Evolutionary conservation across 2,797 vertebrate species (phyloP).

Genomic region (Siniperca undulata): DNA sequence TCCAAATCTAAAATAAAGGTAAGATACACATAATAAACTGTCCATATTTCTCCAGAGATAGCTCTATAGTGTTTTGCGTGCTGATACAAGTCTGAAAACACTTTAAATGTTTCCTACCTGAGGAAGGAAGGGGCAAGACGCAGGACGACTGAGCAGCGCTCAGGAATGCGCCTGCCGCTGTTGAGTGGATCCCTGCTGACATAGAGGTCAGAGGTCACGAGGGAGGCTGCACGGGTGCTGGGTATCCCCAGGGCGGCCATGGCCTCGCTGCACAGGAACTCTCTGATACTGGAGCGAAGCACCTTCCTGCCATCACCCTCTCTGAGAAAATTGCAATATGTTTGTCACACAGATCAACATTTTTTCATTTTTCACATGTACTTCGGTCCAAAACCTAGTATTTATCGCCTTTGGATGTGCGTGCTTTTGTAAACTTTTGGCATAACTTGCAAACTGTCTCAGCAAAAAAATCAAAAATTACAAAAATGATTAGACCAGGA

Average conservation of each 20-base stretch:
- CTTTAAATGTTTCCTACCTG: slow-evolving; percentile 77
- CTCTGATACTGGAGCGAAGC: slow-evolving; percentile 91
- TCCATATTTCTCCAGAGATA: background rate
- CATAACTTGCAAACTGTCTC: too few species aligned
- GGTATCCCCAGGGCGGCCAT: slow-evolving; percentile 91
- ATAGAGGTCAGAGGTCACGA: slow-evolving; percentile 88
- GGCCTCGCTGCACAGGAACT: slow-evolving; percentile 94
- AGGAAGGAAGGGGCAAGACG: slow-evolving; percentile 90
- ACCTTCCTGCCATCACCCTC: slow-evolving; percentile 92
- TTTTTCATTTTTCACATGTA: too few species aligned
- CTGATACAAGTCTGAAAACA: background rate
- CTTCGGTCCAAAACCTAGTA: too few species aligned
- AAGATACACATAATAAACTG: background rate
- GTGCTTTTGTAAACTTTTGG: too few species aligned
- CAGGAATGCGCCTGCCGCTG: slow-evolving; percentile 85
- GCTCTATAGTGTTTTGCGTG: background rate
- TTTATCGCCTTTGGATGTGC: too few species aligned
- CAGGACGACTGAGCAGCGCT: slow-evolving; percentile 89
- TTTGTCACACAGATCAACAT: background rate
- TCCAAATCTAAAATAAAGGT: slow-evolving; percentile 87
- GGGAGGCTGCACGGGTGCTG: slow-evolving; percentile 88
- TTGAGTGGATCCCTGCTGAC: slow-evolving; percentile 88
- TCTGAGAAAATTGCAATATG: slow-evolving; percentile 66
- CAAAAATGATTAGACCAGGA: too few species aligned
- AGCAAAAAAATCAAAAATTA: too few species aligned